phyloP scores from a whole-genome alignment of 1,140 invertebrate species.

The Drosophila insularis region DNA sequence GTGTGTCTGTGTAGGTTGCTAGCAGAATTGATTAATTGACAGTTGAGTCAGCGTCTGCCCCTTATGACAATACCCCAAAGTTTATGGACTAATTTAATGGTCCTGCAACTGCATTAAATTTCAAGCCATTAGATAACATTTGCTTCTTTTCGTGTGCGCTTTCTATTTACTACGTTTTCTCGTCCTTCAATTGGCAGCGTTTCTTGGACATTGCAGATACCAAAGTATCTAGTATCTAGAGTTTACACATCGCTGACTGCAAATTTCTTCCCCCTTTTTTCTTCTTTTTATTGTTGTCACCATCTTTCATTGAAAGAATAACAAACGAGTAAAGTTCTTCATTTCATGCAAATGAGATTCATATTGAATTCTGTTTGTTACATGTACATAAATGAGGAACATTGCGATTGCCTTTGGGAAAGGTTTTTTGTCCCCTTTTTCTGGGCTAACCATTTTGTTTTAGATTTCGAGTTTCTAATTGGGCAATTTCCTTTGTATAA shows the following conservation, averaged over 20 bases:
- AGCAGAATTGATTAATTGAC: conserved; percentile 72
- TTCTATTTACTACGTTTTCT: not conserved
- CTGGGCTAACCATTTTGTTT: conserved; percentile 42
- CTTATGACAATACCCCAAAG: not conserved
- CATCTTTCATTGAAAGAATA: conserved; percentile 36
- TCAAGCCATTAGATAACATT: conserved; percentile 63
- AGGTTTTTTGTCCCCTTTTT: not conserved
- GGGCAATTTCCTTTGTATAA: conserved; percentile 70
- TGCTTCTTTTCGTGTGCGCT: not conserved
- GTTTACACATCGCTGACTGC: conserved; percentile 68
- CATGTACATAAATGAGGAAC: not conserved
- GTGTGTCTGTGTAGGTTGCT: conserved; percentile 13
- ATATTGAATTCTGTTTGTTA: conserved; percentile 1
- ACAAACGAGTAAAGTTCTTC: conserved; percentile 11
- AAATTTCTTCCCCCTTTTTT: conserved; percentile 21
- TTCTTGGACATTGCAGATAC: conserved; percentile 40
- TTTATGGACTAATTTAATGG: conserved; percentile 39
- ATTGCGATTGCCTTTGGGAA: not conserved
- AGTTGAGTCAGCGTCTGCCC: conserved; percentile 61
- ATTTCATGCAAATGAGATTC: conserved; percentile 36
- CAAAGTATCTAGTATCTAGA: conserved; percentile 51
- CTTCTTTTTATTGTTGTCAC: not conserved
- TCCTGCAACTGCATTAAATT: conserved; percentile 63
- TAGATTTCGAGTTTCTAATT: conserved; percentile 68
- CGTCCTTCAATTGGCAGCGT: conserved; percentile 19